phyloP scores from a whole-genome alignment of 2,797 vertebrate species.

The Aplochiton taeniatus region DNA sequence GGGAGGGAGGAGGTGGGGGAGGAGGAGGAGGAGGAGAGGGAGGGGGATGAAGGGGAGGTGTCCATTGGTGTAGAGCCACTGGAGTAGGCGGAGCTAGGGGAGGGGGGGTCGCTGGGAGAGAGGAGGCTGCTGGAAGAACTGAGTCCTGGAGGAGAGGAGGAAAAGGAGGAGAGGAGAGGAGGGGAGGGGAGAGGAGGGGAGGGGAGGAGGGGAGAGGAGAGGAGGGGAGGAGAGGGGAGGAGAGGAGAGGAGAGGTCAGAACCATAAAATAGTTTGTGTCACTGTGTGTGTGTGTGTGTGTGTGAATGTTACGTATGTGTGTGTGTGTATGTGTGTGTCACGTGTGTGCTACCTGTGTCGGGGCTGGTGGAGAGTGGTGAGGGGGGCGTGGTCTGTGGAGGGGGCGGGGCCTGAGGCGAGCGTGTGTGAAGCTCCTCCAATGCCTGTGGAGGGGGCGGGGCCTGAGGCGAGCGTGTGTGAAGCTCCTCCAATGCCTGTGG shows the following conservation, averaged over 20 bases:
- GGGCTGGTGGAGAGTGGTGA: constrained; percentile 83
- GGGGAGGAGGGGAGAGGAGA: neutral
- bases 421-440: too few relatives aligned
- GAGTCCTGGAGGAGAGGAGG: constrained; percentile 70
- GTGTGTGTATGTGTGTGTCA: neutral
- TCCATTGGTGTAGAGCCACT: constrained; percentile 76
- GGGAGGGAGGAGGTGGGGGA: constrained; percentile 4
- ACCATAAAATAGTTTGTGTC: neutral
- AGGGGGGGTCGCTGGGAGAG: constrained; percentile 81
- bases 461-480: too few relatives aligned
- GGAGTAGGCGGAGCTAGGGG: constrained; percentile 84
- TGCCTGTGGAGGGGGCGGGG: too few relatives aligned
- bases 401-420: constrained; percentile 6
- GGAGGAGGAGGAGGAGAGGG: constrained; percentile 40
- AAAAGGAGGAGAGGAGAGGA: neutral
- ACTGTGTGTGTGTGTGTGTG: constrained; percentile 1
- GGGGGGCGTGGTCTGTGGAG: constrained; percentile 47
- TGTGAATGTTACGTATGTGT: neutral
- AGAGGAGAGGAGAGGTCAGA: neutral
- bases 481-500: too few relatives aligned
- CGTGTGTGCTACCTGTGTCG: constrained; percentile 77
- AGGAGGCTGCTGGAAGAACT: constrained; percentile 82
- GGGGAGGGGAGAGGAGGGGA: constrained; percentile 1
- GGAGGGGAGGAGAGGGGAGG: neutral
- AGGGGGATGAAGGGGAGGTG: constrained; percentile 68